Percentiles rank a stretch among this genome's conserved stretches.
These are phyloP conservation scores for Cerastis rubricosa DNA, from an alignment of 2,888 invertebrate species.

Conservation along the genomic window DNA sequence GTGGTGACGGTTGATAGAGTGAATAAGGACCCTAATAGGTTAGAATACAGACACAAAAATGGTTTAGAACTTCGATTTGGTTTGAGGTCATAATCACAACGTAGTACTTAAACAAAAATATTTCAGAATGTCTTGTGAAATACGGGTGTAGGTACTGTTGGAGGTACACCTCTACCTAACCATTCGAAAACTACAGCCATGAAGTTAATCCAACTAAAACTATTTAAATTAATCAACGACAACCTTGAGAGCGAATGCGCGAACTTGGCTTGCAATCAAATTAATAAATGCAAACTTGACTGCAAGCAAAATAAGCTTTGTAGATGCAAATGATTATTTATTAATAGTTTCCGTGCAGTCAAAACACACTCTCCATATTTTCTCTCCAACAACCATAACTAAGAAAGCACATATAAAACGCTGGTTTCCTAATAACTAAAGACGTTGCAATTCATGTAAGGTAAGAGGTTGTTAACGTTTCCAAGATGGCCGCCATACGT, in stretches of 20 bases:
- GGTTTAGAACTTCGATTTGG: neutral
- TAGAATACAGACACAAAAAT: neutral
- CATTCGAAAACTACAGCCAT: neutral
- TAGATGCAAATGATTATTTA: neutral
- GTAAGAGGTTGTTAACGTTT: constrained; percentile 30
- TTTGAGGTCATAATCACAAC: neutral
- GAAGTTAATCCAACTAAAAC: neutral
- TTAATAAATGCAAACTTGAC: neutral
- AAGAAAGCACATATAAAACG: constrained; percentile 35
- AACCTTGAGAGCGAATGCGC: neutral
- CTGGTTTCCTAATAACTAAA: constrained; percentile 45
- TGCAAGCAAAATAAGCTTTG: neutral
- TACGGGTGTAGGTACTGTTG: neutral
- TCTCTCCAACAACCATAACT: constrained; percentile 35
- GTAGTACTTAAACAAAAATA: neutral
- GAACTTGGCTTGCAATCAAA: neutral
- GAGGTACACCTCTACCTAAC: neutral
- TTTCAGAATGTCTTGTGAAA: neutral
- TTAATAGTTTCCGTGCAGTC: constrained; percentile 10
- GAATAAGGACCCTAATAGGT: neutral
- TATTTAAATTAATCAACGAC: neutral
- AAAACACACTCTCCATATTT: constrained; percentile 10
- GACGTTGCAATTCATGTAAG: constrained; percentile 42
- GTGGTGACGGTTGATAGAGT: neutral
- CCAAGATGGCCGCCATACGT: constrained; percentile 38